Percentiles rank a stretch among this genome's conserved stretches.
Evolutionary conservation across 1,140 invertebrate species (phyloP).

Genomic region (Platyura marginata): DNA sequence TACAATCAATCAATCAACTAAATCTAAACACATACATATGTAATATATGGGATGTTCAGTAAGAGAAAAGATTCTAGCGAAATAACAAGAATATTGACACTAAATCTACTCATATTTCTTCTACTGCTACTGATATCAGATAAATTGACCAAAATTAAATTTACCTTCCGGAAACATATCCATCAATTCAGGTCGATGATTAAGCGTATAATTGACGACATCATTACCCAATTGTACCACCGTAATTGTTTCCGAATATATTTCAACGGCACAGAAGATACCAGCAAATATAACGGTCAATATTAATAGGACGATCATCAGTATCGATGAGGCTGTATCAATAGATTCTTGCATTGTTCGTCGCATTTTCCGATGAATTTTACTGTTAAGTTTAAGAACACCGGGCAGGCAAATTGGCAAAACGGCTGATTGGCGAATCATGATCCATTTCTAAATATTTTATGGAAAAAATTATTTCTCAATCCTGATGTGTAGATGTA

Average conservation of each 20-base stretch:
- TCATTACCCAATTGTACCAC: slow-evolving; percentile 75
- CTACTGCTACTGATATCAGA: too few relatives aligned
- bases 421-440: slow-evolving; percentile 30
- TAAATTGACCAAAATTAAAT: background rate
- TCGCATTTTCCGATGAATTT: slow-evolving; percentile 28
- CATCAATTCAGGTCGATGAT: slow-evolving; percentile 70
- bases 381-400: slow-evolving; percentile 30
- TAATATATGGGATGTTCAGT: background rate
- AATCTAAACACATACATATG: too few relatives aligned
- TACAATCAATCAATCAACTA: too few relatives aligned
- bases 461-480: background rate
- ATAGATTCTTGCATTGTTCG: slow-evolving; percentile 30
- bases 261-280: slow-evolving; percentile 36
- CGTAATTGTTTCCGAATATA: slow-evolving; percentile 89
- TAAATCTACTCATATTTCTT: background rate
- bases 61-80: background rate
- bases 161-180: slow-evolving; percentile 48
- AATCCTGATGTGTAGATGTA: slow-evolving; percentile 1
- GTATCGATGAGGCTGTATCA: slow-evolving; percentile 36
- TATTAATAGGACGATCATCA: slow-evolving; percentile 42
- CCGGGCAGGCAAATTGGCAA: slow-evolving; percentile 39
- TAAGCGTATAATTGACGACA: slow-evolving; percentile 75
- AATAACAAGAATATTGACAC: background rate
- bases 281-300: slow-evolving; percentile 33
- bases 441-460: slow-evolving; percentile 20